phyloP scores from a whole-genome alignment of 2,797 vertebrate genomes.

The Bovichtus diacanthus region DNA sequence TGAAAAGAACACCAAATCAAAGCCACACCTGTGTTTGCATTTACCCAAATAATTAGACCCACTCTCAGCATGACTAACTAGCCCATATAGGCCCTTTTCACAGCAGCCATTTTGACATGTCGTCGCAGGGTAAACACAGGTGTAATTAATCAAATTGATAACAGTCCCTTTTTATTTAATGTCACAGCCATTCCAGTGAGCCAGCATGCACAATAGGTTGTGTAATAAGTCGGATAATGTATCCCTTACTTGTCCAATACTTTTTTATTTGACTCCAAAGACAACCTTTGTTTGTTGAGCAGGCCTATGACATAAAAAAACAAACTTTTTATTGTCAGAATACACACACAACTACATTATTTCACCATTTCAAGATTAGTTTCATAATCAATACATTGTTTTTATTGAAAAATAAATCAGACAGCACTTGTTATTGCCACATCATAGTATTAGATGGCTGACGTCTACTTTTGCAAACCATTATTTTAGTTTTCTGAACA shows the following conservation, averaged over 20 bases:
- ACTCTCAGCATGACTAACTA: background rate
- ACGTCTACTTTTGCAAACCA: background rate
- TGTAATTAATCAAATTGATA: background rate
- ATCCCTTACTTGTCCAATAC: too few relatives aligned
- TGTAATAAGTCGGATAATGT: too few relatives aligned
- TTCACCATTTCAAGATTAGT: background rate
- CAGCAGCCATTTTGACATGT: background rate
- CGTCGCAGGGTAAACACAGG: background rate
- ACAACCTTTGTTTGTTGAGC: too few relatives aligned
- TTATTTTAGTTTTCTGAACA: background rate
- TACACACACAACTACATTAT: background rate
- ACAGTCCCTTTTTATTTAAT: too few relatives aligned
- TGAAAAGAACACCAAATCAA: background rate
- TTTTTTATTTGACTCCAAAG: too few relatives aligned
- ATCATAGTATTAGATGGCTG: too few relatives aligned
- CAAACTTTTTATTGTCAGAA: too few relatives aligned
- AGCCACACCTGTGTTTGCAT: background rate
- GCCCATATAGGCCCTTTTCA: background rate
- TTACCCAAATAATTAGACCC: background rate
- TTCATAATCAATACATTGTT: too few relatives aligned
- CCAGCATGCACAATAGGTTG: too few relatives aligned
- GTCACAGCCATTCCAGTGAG: too few relatives aligned
- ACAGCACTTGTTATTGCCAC: background rate
- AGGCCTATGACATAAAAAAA: too few relatives aligned
- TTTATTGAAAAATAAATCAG: background rate